Conservation (phyloP, 2,888 invertebrate genomes). For the Taphrorychus bicolor region DNA sequence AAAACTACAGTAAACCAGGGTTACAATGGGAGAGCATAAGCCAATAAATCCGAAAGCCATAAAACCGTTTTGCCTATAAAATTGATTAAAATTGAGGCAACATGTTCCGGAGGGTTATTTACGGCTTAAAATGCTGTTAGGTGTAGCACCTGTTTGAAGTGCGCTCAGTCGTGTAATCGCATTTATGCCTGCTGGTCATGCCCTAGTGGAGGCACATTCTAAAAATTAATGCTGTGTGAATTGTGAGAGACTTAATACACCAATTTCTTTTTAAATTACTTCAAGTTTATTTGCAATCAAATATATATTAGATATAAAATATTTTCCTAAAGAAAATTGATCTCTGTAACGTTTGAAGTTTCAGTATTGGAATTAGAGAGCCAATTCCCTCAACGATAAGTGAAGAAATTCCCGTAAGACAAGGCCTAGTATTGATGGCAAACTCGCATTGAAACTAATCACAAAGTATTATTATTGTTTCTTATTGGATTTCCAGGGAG, state of each 20-base stretch:
- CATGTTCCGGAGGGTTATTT: not conserved
- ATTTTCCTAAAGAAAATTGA: too few relatives aligned
- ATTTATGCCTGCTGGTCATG: not conserved
- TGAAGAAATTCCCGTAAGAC: not conserved
- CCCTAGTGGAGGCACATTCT: not conserved
- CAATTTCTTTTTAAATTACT: too few relatives aligned
- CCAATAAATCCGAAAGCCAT: not conserved
- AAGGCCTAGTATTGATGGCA: not conserved
- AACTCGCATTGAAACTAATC: not conserved
- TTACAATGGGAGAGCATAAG: not conserved
- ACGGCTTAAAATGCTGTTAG: not conserved
- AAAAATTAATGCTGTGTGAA: not conserved
- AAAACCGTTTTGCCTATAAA: not conserved
- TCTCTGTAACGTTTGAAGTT: too few relatives aligned
- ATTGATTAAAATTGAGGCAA: not conserved
- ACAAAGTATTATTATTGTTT: not conserved
- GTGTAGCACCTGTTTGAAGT: conserved; percentile 5
- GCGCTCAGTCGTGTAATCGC: not conserved
- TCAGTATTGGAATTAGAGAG: not conserved
- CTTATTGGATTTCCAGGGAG: not conserved
- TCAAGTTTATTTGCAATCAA: too few relatives aligned
- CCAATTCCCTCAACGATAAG: not conserved
- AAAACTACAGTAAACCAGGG: not conserved
- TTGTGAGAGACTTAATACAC: not conserved
- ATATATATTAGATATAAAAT: too few relatives aligned